These are phyloP conservation scores for Meteorus cinctellus DNA, from an alignment of 2,888 invertebrate genomes.

Conservation along the genomic window DNA sequence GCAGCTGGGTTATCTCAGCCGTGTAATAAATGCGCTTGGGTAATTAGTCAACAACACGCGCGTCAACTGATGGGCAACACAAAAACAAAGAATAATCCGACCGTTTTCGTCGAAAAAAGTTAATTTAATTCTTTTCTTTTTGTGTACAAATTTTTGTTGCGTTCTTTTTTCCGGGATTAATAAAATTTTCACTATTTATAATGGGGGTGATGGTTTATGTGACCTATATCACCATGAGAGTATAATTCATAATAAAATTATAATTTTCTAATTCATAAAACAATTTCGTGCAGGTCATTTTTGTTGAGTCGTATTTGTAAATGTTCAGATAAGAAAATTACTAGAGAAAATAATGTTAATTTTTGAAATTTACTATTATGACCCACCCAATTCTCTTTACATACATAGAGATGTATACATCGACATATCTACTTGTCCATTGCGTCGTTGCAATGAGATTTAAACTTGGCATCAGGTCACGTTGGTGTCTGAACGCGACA, in stretches of 20 bases:
- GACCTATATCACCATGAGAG: too few relatives aligned
- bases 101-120: not conserved
- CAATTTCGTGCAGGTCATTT: too few relatives aligned
- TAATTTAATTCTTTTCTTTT: not conserved
- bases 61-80: constrained; percentile 31
- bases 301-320: too few relatives aligned
- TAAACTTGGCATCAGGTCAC: constrained; percentile 22
- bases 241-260: too few relatives aligned
- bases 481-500: constrained; percentile 19
- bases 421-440: not conserved
- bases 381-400: not conserved
- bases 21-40: constrained; percentile 45
- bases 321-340: too few relatives aligned
- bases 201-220: too few relatives aligned
- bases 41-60: constrained; percentile 44
- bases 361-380: too few relatives aligned
- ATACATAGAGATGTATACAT: not conserved
- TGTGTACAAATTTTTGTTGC: too few relatives aligned
- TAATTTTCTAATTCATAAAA: too few relatives aligned
- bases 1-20: constrained; percentile 44
- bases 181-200: too few relatives aligned
- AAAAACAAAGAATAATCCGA: not conserved
- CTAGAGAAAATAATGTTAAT: too few relatives aligned
- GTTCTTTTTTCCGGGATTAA: too few relatives aligned
- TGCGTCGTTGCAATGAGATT: constrained; percentile 6